A percentile compares a stretch with the other conserved stretches of the same genome.
Evolutionary conservation across 2,797 vertebrate genomes (phyloP).

Genomic region (Typhlichthys subterraneus): DNA sequence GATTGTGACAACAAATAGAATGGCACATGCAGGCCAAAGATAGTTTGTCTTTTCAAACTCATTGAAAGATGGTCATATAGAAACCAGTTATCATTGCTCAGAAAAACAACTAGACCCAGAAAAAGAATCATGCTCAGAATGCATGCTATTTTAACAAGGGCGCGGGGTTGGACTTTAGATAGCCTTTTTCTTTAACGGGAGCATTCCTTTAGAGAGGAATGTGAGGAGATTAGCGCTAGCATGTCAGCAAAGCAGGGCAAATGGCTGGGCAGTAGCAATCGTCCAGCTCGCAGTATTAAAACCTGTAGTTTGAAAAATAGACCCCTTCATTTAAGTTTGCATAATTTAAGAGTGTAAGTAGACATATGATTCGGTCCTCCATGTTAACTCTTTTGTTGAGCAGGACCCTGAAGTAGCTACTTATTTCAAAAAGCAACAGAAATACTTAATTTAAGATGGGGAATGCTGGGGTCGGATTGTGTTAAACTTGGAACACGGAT

Average conservation of each 20-base stretch:
- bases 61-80: conserved; percentile 35
- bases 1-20: conserved; percentile 55
- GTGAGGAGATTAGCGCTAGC: conserved; percentile 74
- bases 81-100: conserved; percentile 64
- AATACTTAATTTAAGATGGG: too few relatives aligned
- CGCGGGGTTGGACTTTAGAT: conserved; percentile 73
- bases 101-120: conserved; percentile 61
- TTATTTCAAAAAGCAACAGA: too few relatives aligned
- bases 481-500: conserved; percentile 10
- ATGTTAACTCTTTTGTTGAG: conserved; percentile 55
- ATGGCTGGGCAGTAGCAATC: conserved; percentile 52
- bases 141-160: conserved; percentile 72
- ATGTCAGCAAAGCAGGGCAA: conserved; percentile 59
- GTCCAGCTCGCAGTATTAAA: conserved; percentile 66
- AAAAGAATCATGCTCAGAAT: conserved; percentile 69
- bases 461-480: too few relatives aligned
- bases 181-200: conserved; percentile 76
- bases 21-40: conserved; percentile 61
- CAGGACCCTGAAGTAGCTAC: conserved; percentile 13
- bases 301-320: conserved; percentile 70
- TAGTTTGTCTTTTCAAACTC: conserved; percentile 48
- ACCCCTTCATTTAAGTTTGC: conserved; percentile 34
- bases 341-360: conserved; percentile 49
- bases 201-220: conserved; percentile 76
- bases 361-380: conserved; percentile 28